Percentiles rank a stretch among this genome's conserved stretches.
Evolutionary conservation across 1,140 invertebrate genomes (phyloP).

Genomic region (Bilobella aurantiaca): DNA sequence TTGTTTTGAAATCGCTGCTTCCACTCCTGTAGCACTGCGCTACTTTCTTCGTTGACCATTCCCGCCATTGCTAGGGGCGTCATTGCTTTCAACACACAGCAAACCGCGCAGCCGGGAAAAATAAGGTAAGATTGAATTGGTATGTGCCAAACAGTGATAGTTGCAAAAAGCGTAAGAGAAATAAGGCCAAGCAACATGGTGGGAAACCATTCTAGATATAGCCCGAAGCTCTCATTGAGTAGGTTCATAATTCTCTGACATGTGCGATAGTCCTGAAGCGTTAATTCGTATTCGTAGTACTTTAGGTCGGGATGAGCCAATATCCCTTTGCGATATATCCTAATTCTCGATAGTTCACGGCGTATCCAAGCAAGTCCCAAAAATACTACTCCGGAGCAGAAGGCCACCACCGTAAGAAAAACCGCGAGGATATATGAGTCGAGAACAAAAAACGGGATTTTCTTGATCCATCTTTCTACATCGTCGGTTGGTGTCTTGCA

Average conservation of each 20-base stretch:
- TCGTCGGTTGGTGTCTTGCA: not conserved
- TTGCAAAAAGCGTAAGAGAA: not conserved
- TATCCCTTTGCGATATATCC: no score
- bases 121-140: not conserved
- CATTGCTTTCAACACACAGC: constrained; percentile 3
- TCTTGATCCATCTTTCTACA: not conserved
- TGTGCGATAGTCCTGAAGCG: not conserved
- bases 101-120: constrained; percentile 4
- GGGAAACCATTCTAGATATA: not conserved
- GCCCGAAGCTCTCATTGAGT: not conserved
- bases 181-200: not conserved
- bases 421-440: not conserved
- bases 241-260: not conserved
- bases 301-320: no score
- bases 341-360: no score
- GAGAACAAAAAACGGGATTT: not conserved
- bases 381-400: not conserved
- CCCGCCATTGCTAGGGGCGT: constrained; percentile 11
- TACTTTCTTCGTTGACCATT: not conserved
- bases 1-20: not conserved
- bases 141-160: not conserved
- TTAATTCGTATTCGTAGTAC: no score
- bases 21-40: not conserved
- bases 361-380: not conserved
- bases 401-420: not conserved